Evolutionary conservation across 1,140 invertebrate species (phyloP).

Genomic region (Aphelenchoides besseyi): DNA sequence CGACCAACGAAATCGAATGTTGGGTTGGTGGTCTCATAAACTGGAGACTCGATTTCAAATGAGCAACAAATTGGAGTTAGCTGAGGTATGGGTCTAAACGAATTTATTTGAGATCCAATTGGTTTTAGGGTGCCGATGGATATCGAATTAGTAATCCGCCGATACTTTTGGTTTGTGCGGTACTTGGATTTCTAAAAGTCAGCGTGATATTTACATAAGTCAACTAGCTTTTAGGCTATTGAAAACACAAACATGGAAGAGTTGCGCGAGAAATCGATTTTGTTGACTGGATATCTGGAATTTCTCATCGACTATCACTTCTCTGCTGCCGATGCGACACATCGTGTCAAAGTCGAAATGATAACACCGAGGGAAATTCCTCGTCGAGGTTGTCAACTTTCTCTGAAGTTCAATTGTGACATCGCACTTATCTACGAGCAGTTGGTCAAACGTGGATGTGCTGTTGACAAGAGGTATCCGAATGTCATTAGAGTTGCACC

Average conservation of each 20-base stretch:
- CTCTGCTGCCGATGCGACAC: background rate
- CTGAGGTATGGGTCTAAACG: background rate
- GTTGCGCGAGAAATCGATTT: constrained; percentile 66
- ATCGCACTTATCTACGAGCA: constrained; percentile 64
- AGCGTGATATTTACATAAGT: background rate
- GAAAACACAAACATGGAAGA: constrained; percentile 65
- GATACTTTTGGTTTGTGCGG: constrained; percentile 65
- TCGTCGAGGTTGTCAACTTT: constrained; percentile 68
- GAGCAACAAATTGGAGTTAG: constrained; percentile 64
- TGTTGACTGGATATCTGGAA: constrained; percentile 69
- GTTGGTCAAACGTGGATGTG: constrained; percentile 65
- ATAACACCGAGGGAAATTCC: constrained; percentile 67
- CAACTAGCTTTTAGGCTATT: constrained; percentile 23
- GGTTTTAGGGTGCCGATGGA: constrained; percentile 64
- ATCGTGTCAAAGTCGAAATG: constrained; percentile 55
- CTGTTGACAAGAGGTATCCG: constrained; percentile 67
- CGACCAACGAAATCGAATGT: constrained; percentile 54
- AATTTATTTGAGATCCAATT: constrained; percentile 63
- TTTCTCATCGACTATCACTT: constrained; percentile 60
- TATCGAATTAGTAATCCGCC: constrained; percentile 69
- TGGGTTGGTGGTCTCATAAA: constrained; percentile 67
- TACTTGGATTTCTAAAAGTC: constrained; percentile 63
- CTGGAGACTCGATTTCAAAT: constrained; percentile 65
- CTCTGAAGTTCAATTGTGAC: constrained; percentile 64
- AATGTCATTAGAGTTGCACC: constrained; percentile 68